Evolutionary conservation across 2,888 invertebrate genomes (phyloP).

Genomic region (Agonopterix arenella): DNA sequence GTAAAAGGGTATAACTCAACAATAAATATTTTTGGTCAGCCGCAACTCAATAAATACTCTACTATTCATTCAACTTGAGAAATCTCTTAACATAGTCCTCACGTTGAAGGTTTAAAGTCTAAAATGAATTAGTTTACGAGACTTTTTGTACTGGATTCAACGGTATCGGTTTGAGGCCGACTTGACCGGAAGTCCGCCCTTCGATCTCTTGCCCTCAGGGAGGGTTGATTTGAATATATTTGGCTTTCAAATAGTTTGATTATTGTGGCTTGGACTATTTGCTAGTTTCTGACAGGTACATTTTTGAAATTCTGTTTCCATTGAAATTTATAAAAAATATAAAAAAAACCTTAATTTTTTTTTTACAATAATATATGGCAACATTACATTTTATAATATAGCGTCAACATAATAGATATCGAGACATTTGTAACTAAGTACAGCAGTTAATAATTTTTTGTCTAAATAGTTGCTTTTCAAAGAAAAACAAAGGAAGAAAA

Average conservation of each 20-base stretch:
- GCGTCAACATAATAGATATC: no score
- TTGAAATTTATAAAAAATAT: no score
- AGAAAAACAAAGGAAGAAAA: no score
- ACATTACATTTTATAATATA: no score
- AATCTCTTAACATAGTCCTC: not conserved
- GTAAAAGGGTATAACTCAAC: constrained; percentile 61
- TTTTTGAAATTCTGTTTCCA: no score
- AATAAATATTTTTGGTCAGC: constrained; percentile 72
- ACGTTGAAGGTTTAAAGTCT: not conserved
- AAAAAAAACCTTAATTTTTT: no score
- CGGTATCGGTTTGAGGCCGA: constrained; percentile 64
- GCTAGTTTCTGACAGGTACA: not conserved
- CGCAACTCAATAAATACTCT: constrained; percentile 74
- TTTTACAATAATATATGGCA: no score
- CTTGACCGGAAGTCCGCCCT: constrained; percentile 68
- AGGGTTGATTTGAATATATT: constrained; percentile 25
- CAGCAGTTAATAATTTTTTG: no score
- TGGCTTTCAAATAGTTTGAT: constrained; percentile 29
- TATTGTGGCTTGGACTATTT: not conserved
- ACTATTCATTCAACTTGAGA: constrained; percentile 35
- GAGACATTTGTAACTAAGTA: no score
- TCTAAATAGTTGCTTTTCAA: no score
- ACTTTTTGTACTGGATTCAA: no score
- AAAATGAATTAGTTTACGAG: no score
- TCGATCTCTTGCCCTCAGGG: constrained; percentile 60